phyloP scores from a whole-genome alignment of 2,888 invertebrate species.

The Dryobota labecula region DNA sequence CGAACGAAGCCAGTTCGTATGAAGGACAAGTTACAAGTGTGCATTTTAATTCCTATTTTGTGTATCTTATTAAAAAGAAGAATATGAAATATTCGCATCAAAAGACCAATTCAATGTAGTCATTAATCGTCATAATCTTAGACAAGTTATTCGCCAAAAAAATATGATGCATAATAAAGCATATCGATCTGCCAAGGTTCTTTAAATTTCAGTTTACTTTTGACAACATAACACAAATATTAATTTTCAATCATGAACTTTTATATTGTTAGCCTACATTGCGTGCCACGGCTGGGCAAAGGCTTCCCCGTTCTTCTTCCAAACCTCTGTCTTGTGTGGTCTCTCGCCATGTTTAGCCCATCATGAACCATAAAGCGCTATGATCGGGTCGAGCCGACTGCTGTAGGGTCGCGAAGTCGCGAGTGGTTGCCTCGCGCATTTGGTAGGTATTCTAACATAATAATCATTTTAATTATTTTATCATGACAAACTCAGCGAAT shows the following conservation, averaged over 20 bases:
- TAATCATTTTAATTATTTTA: too few species aligned
- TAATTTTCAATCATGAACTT: neutral
- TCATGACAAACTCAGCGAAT: too few species aligned
- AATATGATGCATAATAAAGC: neutral
- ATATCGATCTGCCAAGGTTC: neutral
- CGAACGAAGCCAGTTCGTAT: slow-evolving; percentile 14
- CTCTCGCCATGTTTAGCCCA: neutral
- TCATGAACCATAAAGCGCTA: too few species aligned
- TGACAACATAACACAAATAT: neutral
- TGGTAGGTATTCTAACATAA: too few species aligned
- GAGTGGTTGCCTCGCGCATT: too few species aligned
- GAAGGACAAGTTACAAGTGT: neutral
- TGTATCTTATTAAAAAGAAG: neutral
- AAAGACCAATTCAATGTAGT: slow-evolving; percentile 1
- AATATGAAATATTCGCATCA: neutral
- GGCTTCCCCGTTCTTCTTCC: neutral
- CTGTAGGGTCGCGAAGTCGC: too few species aligned
- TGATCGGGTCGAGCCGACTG: too few species aligned
- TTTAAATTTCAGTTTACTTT: neutral
- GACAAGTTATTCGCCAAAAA: neutral
- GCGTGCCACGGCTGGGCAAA: neutral
- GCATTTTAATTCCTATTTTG: neutral
- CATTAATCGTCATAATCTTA: slow-evolving; percentile 4
- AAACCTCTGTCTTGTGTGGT: neutral
- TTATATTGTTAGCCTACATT: neutral